A percentile compares a stretch with the other conserved stretches of the same genome.
phyloP scores from a whole-genome alignment of 1,140 invertebrate species.

The Conus ventricosus region DNA sequence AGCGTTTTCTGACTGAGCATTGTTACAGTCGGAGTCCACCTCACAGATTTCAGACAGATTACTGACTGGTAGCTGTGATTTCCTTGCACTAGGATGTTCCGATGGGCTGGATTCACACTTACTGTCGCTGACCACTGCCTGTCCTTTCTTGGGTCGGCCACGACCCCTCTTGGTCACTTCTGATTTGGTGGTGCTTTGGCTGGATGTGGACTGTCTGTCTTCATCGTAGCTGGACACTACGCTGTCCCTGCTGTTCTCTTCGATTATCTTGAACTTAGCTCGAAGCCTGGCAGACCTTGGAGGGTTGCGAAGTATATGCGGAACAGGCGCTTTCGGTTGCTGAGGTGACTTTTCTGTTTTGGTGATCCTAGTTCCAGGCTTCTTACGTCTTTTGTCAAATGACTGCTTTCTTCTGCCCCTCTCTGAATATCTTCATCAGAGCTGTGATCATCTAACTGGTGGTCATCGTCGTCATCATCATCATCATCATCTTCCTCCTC shows the following conservation, averaged over 20 bases:
- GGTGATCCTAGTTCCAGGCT: background rate
- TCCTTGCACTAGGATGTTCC: background rate
- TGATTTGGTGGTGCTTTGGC: conserved; percentile 23
- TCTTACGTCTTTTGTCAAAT: background rate
- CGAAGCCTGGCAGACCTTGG: conserved; percentile 25
- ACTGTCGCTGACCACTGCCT: background rate
- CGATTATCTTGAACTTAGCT: conserved; percentile 14
- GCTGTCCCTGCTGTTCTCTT: conserved; percentile 28
- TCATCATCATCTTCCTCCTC: conserved; percentile 19
- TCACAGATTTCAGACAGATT: background rate
- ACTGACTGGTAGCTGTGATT: background rate
- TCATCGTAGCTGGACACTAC: conserved; percentile 12
- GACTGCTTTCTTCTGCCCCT: conserved; percentile 11
- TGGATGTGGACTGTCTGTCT: conserved; percentile 17
- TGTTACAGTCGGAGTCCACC: background rate
- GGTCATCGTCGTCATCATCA: conserved; percentile 10
- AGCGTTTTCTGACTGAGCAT: background rate
- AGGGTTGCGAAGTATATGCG: conserved; percentile 18
- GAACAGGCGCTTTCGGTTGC: background rate
- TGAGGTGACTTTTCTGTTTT: background rate
- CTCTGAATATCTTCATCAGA: conserved; percentile 35
- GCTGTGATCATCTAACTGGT: conserved; percentile 1
- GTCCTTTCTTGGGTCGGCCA: conserved; percentile 12
- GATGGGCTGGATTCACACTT: background rate
- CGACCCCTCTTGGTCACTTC: conserved; percentile 30